These are phyloP conservation scores for Amphimedon queenslandica DNA, from an alignment of 37 sponge, comb jelly and placozoan species.

Conservation along the genomic window DNA sequence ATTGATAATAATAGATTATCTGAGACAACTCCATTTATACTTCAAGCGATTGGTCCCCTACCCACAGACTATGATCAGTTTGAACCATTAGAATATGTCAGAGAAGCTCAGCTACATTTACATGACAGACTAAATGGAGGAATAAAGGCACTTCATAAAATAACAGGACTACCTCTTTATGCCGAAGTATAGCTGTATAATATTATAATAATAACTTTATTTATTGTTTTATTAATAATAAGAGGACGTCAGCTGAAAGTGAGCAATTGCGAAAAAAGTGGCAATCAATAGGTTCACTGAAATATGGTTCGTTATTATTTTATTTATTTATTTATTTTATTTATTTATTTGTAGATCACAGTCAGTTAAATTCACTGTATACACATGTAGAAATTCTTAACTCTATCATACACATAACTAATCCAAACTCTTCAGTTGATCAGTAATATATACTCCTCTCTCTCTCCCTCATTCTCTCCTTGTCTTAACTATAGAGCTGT, in stretches of 20 bases:
- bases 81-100: not conserved
- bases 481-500: too few relatives aligned
- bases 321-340: too few relatives aligned
- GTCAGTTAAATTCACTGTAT: too few relatives aligned
- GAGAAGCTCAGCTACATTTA: not conserved
- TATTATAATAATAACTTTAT: not conserved
- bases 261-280: not conserved
- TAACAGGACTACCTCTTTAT: not conserved
- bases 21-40: too few relatives aligned
- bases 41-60: too few relatives aligned
- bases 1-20: too few relatives aligned
- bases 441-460: not conserved
- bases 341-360: too few relatives aligned
- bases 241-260: not conserved
- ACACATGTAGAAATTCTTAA: too few relatives aligned
- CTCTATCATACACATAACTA: too few relatives aligned
- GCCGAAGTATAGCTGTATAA: not conserved
- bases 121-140: not conserved
- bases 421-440: too few relatives aligned
- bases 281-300: not conserved
- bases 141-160: not conserved
- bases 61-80: not conserved
- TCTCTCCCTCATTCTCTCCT: slow-evolving; percentile 8
- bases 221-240: not conserved
- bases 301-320: not conserved